Conservation (phyloP, 2,888 invertebrate species). For the Synanthedon andrenaeformis region DNA sequence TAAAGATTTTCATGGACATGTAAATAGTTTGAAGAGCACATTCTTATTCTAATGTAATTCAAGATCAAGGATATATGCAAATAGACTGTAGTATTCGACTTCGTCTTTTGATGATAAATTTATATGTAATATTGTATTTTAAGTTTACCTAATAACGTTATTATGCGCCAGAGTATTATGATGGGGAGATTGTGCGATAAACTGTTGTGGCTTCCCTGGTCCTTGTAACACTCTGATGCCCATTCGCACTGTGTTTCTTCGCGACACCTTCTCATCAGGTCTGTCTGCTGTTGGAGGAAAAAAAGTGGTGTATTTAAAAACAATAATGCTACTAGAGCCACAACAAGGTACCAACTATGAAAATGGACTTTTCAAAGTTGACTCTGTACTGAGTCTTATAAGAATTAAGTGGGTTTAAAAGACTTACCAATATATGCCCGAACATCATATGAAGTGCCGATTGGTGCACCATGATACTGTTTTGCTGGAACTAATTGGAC, state of each 20-base stretch:
- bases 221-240: constrained; percentile 85
- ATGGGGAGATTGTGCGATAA: constrained; percentile 22
- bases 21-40: too few relatives aligned
- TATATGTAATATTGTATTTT: too few relatives aligned
- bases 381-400: too few relatives aligned
- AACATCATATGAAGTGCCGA: constrained; percentile 91
- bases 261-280: constrained; percentile 84
- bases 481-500: constrained; percentile 92
- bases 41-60: too few relatives aligned
- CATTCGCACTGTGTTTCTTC: constrained; percentile 85
- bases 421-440: constrained; percentile 85
- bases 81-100: too few relatives aligned
- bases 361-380: neutral
- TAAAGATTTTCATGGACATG: too few relatives aligned
- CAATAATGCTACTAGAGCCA: neutral
- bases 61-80: too few relatives aligned
- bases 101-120: too few relatives aligned
- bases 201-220: constrained; percentile 47
- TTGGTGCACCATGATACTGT: constrained; percentile 90
- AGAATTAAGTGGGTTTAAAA: neutral
- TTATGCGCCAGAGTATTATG: constrained; percentile 41
- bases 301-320: constrained; percentile 2
- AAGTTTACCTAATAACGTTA: constrained; percentile 41
- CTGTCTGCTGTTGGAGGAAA: constrained; percentile 75
- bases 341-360: neutral